Conservation (phyloP, 1,140 invertebrate species). For the Theocolax elegans region DNA sequence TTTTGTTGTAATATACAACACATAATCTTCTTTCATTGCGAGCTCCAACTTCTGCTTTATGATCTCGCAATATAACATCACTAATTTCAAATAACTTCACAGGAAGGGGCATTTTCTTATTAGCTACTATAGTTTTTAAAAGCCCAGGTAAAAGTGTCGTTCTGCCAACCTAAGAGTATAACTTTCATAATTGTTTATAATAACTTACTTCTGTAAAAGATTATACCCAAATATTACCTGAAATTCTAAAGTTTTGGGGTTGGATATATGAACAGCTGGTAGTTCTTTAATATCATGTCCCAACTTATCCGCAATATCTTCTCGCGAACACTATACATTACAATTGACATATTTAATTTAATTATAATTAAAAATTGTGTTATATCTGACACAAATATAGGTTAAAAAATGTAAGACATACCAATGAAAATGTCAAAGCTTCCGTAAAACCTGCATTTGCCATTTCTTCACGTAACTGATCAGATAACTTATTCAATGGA, state of each 20-base stretch:
- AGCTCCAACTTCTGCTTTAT: slow-evolving; percentile 78
- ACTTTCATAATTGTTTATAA: too few species aligned
- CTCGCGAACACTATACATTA: slow-evolving; percentile 82
- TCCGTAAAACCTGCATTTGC: slow-evolving; percentile 96
- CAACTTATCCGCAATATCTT: slow-evolving; percentile 92
- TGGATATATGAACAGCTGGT: slow-evolving; percentile 90
- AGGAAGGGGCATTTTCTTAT: slow-evolving; percentile 96
- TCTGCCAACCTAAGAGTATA: slow-evolving; percentile 74
- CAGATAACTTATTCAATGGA: slow-evolving; percentile 92
- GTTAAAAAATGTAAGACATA: slow-evolving; percentile 64
- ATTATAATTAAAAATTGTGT: slow-evolving; percentile 27
- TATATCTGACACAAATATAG: background rate
- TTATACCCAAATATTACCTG: slow-evolving; percentile 73
- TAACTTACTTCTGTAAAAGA: background rate
- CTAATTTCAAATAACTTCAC: slow-evolving; percentile 97
- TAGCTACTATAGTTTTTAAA: slow-evolving; percentile 91
- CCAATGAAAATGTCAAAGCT: slow-evolving; percentile 93
- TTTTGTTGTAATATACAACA: slow-evolving; percentile 93
- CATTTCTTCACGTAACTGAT: slow-evolving; percentile 86
- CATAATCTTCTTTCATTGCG: slow-evolving; percentile 89
- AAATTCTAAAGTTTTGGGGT: slow-evolving; percentile 98
- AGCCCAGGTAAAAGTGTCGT: slow-evolving; percentile 91
- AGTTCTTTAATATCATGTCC: slow-evolving; percentile 75
- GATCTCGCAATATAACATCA: slow-evolving; percentile 89
- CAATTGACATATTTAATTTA: background rate